These are phyloP conservation scores for Battus philenor DNA, from an alignment of 1,140 invertebrate genomes.

Conservation along the genomic window DNA sequence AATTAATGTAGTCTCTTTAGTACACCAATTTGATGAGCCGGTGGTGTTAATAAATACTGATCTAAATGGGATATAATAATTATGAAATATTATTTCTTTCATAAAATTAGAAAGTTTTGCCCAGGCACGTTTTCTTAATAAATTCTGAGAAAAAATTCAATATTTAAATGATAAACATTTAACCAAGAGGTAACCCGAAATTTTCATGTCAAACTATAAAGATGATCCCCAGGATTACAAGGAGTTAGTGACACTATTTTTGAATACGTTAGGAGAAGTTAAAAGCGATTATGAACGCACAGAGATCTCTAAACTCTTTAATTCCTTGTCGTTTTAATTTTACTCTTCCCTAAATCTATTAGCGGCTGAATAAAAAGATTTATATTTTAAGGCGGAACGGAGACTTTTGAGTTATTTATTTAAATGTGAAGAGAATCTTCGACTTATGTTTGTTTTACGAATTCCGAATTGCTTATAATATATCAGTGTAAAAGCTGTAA, in stretches of 20 bases:
- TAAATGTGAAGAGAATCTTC: too few species aligned
- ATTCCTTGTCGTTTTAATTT: slow-evolving; percentile 7
- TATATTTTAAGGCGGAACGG: too few species aligned
- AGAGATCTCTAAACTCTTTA: slow-evolving; percentile 8
- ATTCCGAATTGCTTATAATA: too few species aligned
- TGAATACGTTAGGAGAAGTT: neutral
- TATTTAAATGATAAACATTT: slow-evolving; percentile 7
- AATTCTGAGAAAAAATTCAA: neutral
- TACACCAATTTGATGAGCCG: too few species aligned
- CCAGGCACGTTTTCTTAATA: neutral
- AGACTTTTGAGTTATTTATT: too few species aligned
- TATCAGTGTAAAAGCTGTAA: too few species aligned
- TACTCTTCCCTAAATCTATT: slow-evolving; percentile 13
- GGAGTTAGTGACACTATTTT: slow-evolving; percentile 13
- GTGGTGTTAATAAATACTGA: too few species aligned
- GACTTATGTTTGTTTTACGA: too few species aligned
- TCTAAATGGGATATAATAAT: too few species aligned
- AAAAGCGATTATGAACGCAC: slow-evolving; percentile 4
- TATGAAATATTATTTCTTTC: too few species aligned
- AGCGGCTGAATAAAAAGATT: slow-evolving; percentile 11
- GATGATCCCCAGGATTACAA: slow-evolving; percentile 11
- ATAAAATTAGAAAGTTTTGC: too few species aligned
- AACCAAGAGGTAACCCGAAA: slow-evolving; percentile 14
- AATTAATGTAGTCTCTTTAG: too few species aligned
- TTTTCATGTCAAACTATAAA: slow-evolving; percentile 1